Conservation (phyloP, 53 echinoderm and acorn worm species). For the Echinarachnius parma region DNA sequence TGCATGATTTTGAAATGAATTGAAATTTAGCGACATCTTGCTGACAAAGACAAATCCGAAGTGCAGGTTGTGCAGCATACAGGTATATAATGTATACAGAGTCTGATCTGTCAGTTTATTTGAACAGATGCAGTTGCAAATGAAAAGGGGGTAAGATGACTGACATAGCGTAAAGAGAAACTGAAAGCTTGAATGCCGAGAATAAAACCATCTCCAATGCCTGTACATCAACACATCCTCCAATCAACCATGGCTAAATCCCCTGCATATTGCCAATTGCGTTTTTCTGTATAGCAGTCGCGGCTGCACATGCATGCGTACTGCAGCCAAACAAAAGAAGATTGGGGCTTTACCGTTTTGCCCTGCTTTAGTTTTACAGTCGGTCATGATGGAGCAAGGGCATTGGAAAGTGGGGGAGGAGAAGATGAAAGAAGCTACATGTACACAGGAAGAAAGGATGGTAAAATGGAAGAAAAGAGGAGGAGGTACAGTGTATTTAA, state of each 20-base stretch:
- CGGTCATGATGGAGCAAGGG: too few species aligned
- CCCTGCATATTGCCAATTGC: conserved; percentile 34
- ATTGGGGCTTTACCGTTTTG: too few species aligned
- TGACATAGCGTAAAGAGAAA: background rate
- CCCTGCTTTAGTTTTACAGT: too few species aligned
- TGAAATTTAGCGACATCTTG: too few species aligned
- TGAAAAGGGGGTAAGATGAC: background rate
- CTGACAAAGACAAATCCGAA: too few species aligned
- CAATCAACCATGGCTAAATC: conserved; percentile 35
- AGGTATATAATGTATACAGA: too few species aligned
- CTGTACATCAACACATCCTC: conserved; percentile 35
- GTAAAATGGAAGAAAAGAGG: background rate
- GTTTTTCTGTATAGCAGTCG: too few species aligned
- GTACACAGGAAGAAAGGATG: conserved; percentile 16
- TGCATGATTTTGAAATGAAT: too few species aligned
- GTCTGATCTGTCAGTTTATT: conserved; percentile 43
- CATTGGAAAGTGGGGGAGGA: conserved; percentile 3
- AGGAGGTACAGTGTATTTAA: too few species aligned
- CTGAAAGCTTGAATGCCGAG: background rate
- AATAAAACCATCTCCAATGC: conserved; percentile 32
- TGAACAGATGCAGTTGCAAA: conserved; percentile 34
- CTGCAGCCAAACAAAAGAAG: conserved; percentile 4
- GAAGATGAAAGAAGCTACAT: conserved; percentile 1
- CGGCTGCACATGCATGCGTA: too few species aligned
- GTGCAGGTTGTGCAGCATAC: too few species aligned